Conservation (phyloP, 2,888 invertebrate species). For the Pediacus dermestoides region DNA sequence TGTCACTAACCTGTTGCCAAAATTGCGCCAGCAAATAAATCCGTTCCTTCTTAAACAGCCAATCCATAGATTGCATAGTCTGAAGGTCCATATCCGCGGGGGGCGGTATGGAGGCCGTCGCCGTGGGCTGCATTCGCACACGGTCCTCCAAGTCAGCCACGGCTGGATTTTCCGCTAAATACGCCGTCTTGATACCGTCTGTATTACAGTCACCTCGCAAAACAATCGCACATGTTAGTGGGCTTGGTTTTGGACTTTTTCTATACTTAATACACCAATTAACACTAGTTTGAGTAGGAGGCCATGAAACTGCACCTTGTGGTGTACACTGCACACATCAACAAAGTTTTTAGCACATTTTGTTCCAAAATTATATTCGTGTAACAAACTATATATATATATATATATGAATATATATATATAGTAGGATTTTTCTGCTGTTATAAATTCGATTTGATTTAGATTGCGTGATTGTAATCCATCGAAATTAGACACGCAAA, state of each 20-base stretch:
- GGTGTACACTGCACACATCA: no score
- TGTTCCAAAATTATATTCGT: no score
- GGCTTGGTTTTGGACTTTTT: no score
- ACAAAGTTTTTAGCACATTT: no score
- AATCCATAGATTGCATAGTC: conserved; percentile 94
- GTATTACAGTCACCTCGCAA: conserved; percentile 8
- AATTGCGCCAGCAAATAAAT: conserved; percentile 92
- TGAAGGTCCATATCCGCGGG: conserved; percentile 86
- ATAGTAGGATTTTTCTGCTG: conserved; percentile 26
- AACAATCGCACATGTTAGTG: conserved; percentile 6
- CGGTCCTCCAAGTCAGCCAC: conserved; percentile 44
- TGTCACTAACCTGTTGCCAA: conserved; percentile 88
- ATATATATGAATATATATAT: no score
- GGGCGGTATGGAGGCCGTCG: conserved; percentile 54
- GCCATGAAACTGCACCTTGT: no score
- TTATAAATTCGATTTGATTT: conserved; percentile 31
- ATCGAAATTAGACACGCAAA: conserved; percentile 34
- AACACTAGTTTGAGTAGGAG: no score
- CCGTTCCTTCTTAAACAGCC: conserved; percentile 94
- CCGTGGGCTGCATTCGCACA: conserved; percentile 72
- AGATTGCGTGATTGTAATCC: conserved; percentile 32
- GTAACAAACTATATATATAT: no score
- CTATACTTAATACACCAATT: no score
- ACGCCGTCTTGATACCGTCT: conserved; percentile 31
- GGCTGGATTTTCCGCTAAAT: conserved; percentile 26